Percentiles rank a stretch among this genome's conserved stretches.
Conservation (phyloP, 2,888 invertebrate genomes). For the Cheilosia variabilis region DNA sequence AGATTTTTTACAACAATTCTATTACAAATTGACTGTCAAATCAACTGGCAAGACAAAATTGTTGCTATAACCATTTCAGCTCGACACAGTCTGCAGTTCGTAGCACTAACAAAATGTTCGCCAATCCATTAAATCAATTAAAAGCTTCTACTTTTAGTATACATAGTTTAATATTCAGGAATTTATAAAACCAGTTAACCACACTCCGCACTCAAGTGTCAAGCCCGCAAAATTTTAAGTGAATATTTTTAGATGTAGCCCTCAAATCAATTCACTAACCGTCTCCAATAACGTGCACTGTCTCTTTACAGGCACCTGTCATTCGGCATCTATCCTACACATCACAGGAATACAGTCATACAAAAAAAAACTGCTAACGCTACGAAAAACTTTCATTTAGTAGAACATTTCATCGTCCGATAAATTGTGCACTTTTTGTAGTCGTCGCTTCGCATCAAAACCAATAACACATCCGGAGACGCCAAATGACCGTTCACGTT, state of each 20-base stretch:
- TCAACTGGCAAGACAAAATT: too few species aligned
- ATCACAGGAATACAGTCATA: conserved; percentile 1
- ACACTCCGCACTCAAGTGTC: too few species aligned
- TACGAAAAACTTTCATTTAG: conserved; percentile 22
- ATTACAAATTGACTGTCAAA: too few species aligned
- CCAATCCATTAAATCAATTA: too few species aligned
- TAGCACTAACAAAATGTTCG: too few species aligned
- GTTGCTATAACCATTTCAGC: too few species aligned
- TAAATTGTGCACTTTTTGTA: conserved; percentile 44
- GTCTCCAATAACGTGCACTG: background rate
- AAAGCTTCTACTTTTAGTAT: too few species aligned
- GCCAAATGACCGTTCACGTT: conserved; percentile 48
- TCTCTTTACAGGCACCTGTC: conserved; percentile 30
- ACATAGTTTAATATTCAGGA: too few species aligned
- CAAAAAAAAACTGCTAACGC: background rate
- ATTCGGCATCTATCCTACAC: background rate
- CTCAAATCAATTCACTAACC: background rate
- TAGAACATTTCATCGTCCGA: conserved; percentile 43
- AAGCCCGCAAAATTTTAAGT: too few species aligned
- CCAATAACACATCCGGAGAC: conserved; percentile 60
- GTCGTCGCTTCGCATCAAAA: conserved; percentile 50
- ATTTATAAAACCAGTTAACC: too few species aligned
- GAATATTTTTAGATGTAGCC: background rate
- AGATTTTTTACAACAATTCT: too few species aligned
- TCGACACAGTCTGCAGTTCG: too few species aligned